These are phyloP conservation scores for Henricia sp. DNA, from an alignment of 53 echinoderm and acorn worm species.

Conservation along the genomic window DNA sequence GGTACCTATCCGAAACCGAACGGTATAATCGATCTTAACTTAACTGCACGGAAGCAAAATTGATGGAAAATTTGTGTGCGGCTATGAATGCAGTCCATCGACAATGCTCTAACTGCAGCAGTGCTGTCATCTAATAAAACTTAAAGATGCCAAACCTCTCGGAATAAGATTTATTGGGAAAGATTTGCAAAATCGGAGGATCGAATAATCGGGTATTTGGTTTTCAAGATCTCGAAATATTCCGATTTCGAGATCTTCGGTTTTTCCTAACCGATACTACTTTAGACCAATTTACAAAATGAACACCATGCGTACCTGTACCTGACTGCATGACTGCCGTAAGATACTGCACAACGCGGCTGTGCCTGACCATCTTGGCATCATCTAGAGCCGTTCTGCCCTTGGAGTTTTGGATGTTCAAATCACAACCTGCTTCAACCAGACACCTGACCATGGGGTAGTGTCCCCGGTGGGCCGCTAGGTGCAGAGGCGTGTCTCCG, in stretches of 20 bases:
- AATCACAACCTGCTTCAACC: conserved; percentile 73
- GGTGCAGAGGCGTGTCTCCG: conserved; percentile 91
- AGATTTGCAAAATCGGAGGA: too few species aligned
- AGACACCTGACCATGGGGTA: conserved; percentile 68
- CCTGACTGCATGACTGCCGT: conserved; percentile 39
- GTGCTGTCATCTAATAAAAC: too few species aligned
- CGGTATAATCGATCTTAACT: too few species aligned
- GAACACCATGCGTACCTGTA: conserved; percentile 4
- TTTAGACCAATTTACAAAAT: not conserved
- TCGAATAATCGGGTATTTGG: too few species aligned
- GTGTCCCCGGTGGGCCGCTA: conserved; percentile 84
- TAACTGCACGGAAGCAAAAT: too few species aligned
- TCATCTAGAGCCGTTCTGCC: conserved; percentile 67
- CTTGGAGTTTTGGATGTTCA: conserved; percentile 65
- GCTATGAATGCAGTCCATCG: too few species aligned
- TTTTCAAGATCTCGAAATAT: too few species aligned
- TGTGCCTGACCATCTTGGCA: conserved; percentile 45
- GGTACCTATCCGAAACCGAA: too few species aligned
- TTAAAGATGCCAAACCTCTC: too few species aligned
- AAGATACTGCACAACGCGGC: conserved; percentile 65
- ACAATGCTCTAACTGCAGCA: too few species aligned
- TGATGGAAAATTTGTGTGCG: too few species aligned
- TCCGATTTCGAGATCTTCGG: not conserved
- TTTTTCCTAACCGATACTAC: not conserved
- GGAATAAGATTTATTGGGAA: too few species aligned